Evolutionary conservation across 2,113 vertebrate genomes (phyloP).

Genomic region (Mormyrus lacerda): DNA sequence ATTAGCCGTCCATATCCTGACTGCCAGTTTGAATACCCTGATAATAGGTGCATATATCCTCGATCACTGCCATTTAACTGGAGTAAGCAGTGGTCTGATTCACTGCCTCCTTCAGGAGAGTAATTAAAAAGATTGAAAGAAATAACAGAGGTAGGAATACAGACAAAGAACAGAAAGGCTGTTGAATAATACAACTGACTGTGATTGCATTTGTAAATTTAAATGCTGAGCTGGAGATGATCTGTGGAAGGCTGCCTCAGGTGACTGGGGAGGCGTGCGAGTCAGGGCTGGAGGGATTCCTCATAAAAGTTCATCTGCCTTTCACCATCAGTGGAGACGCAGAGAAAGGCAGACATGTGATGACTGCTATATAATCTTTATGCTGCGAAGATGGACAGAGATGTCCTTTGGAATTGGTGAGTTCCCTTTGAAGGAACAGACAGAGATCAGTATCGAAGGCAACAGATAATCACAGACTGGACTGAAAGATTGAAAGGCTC

Average conservation of each 20-base stretch:
- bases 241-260: not conserved
- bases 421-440: not conserved
- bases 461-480: not conserved
- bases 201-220: conserved; percentile 73
- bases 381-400: not conserved
- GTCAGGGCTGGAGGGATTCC: not conserved
- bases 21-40: not conserved
- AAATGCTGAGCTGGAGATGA: conserved; percentile 42
- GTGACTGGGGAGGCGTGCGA: not conserved
- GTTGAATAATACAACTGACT: conserved; percentile 57
- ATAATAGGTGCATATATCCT: not conserved
- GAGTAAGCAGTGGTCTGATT: conserved; percentile 12
- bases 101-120: conserved; percentile 21
- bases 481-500: not conserved
- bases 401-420: not conserved
- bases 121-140: conserved; percentile 53
- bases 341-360: not conserved
- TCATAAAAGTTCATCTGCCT: not conserved
- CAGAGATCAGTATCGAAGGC: not conserved
- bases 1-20: not conserved
- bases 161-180: conserved; percentile 35
- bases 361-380: not conserved
- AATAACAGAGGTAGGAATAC: conserved; percentile 50
- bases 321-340: not conserved
- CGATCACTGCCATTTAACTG: not conserved